Conservation (phyloP, 1,140 invertebrate genomes). For the Drepana arcuata region DNA sequence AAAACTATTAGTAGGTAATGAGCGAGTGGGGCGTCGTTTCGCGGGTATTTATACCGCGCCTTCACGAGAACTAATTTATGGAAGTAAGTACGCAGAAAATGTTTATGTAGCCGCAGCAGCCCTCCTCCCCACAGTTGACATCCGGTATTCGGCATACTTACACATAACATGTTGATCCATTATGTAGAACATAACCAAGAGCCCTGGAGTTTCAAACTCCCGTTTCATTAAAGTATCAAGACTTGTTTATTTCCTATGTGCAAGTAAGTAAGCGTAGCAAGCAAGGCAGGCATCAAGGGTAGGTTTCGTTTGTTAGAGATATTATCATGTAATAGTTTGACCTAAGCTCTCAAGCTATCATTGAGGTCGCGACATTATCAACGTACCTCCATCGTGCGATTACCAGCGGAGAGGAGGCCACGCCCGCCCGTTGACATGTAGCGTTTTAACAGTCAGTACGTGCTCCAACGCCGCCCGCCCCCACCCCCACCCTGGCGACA, state of each 20-base stretch:
- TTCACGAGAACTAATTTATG: conserved; percentile 68
- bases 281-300: too few species aligned
- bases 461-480: conserved; percentile 21
- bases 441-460: conserved; percentile 63
- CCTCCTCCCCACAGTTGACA: conserved; percentile 43
- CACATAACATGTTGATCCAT: too few species aligned
- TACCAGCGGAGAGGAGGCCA: conserved; percentile 32
- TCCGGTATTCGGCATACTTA: conserved; percentile 26
- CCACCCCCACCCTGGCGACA: conserved; percentile 12
- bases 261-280: too few species aligned
- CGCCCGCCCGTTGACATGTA: conserved; percentile 55
- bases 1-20: conserved; percentile 55
- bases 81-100: conserved; percentile 68
- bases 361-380: conserved; percentile 57
- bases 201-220: too few species aligned
- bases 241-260: too few species aligned
- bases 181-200: too few species aligned
- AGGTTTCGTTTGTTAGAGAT: too few species aligned
- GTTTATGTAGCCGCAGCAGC: conserved; percentile 48
- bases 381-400: conserved; percentile 41
- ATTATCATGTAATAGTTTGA: too few species aligned
- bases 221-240: too few species aligned
- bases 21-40: conserved; percentile 41
- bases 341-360: conserved; percentile 14
- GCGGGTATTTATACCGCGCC: conserved; percentile 58